Base-by-base conservation (phyloP, 2,888 invertebrate species). In the Drosophila nr. fundita region DNA sequence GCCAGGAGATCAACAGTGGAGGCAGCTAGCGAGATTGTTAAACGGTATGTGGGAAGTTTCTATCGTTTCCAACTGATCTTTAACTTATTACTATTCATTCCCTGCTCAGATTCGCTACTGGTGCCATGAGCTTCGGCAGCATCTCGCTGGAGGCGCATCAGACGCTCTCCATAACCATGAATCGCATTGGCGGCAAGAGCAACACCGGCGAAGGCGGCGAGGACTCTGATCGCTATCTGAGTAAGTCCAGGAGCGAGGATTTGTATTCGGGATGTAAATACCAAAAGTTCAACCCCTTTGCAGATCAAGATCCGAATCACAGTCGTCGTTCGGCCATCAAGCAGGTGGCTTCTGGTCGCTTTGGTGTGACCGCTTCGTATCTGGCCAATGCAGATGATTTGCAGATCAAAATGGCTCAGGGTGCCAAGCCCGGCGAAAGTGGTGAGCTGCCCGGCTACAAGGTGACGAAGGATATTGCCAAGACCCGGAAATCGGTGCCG, bases 351-450 rank as follows among this genome's bases (percentile, higher is more conserved):
- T 99, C 99, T 10, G 99, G 99, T 10, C 95, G 99, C 57, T 99
- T 99, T 94, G 99, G 99, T 11, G 99, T 99, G 5, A 99, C 99
- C 0, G 98, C 99, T 18, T 97, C 98, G 0, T 99, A 99, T 92
- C 94, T 99, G 80, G 98, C 99, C 11, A 98, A 99, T 94, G 98
- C 99, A 0, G 99, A 99, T 93, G 99, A 99, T 93, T 93, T 99
- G 80, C 99, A 99, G 94, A 99, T 99, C 91, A 99, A 99, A 94
- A 99, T 99, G 99, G 99, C 99, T 10, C 98, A 99, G 94, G 99
- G 99, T 2, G 99, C 99, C 64, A 99, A 99, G 93, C 99, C 99
- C 0, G 99, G 99, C 0, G 99, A 99, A 94, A 99, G 99, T 29
- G 99, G 99, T 3, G 99, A 99, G 93, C 93, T 99, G 66, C 99